Base-by-base conservation (phyloP, 2,888 invertebrate genomes). In the Amphiduros pacificus region DNA sequence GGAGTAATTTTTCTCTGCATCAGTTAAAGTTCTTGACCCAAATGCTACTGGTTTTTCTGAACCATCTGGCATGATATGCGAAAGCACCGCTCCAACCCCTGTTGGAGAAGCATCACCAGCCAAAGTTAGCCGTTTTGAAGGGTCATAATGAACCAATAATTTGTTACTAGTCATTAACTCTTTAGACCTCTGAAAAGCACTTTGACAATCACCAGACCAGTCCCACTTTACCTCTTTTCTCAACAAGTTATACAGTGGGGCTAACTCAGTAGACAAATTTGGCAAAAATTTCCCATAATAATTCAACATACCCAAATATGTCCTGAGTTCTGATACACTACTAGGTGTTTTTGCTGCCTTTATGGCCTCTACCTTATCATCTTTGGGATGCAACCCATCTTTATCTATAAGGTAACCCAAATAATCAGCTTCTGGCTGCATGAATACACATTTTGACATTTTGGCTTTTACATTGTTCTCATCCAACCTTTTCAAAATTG, bases 21-120 rank as follows among this genome's bases (percentile, higher is more conserved):
- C 76, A 72, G 67, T 71, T 60, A 84, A 78, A 54, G 81, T 81
- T 11, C 74, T 73, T 52, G 79, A 83, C 0, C 79, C 82, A 67
- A 78, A 83, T 1, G 74, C 73, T 31, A 84, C 81, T 2, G 83
- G 82, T 64, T 74, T 63, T 62, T 82, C 80, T n/a, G 67, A 61
- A 20, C 77, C 77, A 68, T 76, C 32, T 74, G 72, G 62, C 71
- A 17, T 26, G 26, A 51, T 26, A 69, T 70, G 67, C 5, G 75
- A 73, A 9, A 82, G 50, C 11, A 78, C 77, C 2, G 79, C 75
- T 53, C 73, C 74, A 41, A 75, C 60, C 27, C 78, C 77, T 17
- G 54, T 55, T 24, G 71, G 72, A 20, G 74, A 75, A 0, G 82
- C 82, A 70, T 83, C 82, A 40, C 74, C 74, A 1, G 78, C 70